These are phyloP conservation scores for Onychomys arenicola DNA, from an alignment of 2,797 vertebrate species.

Conservation along the genomic window DNA sequence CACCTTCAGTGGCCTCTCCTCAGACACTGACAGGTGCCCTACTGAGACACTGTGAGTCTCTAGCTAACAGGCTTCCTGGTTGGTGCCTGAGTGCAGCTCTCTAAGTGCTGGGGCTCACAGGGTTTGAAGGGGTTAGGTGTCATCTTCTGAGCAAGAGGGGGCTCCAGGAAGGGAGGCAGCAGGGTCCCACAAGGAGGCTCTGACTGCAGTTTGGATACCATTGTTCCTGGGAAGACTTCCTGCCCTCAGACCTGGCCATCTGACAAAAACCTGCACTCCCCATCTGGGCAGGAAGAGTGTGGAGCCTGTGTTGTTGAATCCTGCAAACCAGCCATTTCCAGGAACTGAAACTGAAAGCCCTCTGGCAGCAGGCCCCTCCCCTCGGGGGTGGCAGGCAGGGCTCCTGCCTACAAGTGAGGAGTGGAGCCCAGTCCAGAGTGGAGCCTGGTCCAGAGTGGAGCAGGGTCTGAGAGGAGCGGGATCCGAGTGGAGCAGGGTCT, in stretches of 20 bases:
- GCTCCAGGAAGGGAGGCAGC: background rate
- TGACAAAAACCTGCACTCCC: background rate
- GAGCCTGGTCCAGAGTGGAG: too few relatives aligned
- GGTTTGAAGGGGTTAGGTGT: background rate
- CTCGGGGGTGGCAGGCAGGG: background rate
- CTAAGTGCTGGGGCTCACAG: background rate
- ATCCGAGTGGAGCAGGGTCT: background rate
- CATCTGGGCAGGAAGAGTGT: too few relatives aligned
- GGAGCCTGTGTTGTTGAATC: background rate
- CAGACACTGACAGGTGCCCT: background rate
- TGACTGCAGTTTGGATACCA: background rate
- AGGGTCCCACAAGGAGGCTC: background rate
- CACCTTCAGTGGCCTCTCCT: background rate
- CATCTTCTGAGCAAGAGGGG: background rate
- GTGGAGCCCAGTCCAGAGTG: background rate
- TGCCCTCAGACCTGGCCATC: too few relatives aligned
- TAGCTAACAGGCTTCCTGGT: background rate
- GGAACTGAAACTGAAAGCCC: constrained; percentile 40
- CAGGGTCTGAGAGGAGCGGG: too few relatives aligned
- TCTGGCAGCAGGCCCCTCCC: background rate
- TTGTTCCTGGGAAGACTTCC: background rate
- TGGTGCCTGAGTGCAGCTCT: too few relatives aligned
- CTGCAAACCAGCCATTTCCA: background rate
- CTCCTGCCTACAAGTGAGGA: background rate
- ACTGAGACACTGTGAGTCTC: background rate